Conservation (phyloP, 2,797 vertebrate genomes). For the Anableps anableps region DNA sequence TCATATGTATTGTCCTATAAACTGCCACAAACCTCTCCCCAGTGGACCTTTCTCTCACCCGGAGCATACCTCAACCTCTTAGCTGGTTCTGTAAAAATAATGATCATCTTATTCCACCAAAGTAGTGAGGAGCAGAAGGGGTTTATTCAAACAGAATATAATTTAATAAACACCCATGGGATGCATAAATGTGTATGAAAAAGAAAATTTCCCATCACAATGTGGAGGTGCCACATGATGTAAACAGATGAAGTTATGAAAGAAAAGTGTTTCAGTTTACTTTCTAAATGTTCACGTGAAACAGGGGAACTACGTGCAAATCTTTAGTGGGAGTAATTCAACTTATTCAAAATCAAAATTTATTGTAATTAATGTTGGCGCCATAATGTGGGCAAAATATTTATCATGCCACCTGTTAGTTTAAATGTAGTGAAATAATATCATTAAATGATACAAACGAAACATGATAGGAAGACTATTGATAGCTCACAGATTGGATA, state of each 20-base stretch:
- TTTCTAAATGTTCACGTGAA: not conserved
- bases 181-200: not conserved
- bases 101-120: slow-evolving; percentile 33
- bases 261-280: not conserved
- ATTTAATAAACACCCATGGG: not conserved
- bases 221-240: not conserved
- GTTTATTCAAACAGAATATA: not conserved
- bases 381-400: not conserved
- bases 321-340: not conserved
- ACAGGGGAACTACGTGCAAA: not conserved
- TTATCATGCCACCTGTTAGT: not conserved
- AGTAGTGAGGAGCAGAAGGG: not conserved
- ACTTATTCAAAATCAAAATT: not conserved
- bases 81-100: not conserved
- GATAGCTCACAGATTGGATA: not conserved
- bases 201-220: not conserved
- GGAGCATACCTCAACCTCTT: not conserved
- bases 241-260: not conserved
- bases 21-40: no score
- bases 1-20: not conserved
- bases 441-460: not conserved
- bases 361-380: not conserved
- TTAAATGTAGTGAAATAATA: not conserved
- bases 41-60: not conserved
- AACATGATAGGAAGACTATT: not conserved